Base-by-base conservation (phyloP, 92 coral and sea anemone genomes). In the Blastomussa wellsi region DNA sequence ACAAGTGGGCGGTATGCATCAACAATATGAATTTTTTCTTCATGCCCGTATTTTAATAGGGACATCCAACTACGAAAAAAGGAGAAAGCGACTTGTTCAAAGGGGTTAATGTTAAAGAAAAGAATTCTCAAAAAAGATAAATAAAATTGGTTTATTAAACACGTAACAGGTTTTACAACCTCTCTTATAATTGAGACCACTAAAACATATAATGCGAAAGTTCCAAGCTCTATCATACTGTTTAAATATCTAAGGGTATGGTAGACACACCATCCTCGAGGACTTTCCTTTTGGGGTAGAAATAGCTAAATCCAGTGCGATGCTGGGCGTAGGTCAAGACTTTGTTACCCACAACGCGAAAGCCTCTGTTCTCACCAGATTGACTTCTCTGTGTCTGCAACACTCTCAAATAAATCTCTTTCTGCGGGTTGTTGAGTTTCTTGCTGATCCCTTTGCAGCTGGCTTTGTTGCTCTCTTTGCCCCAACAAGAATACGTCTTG, bases 401-500 rank as follows among this genome's bases (percentile, higher is more conserved):
- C 26, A 57, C 64, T 0, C 15, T 2, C 7, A 57, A 16, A 28
- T 57, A 57, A 22, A 20, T 22, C 8, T 57, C 64, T 57, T 57
- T 57, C 64, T 57, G 64, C 9, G 44, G 37, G 24, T 69, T 69
- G 24, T 80, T 64, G 4, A 9, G 53, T 1, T 19, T 14, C 13
- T 79, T 79, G 28, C 33, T 59, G 32, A 59, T 49, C 4, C 72
- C 83, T 33, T 79, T 79, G 60, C 74, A 79, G 2, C 11, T 11
- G 17, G 36, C 20, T 55, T 79, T 79, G 12, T 33, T 53, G 5
- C 42, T 9, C 0, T 78, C 82, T 22, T 5, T 8, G 0, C 84
- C 84, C 70, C 51, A 80, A 37, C 84, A 80, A 47, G 37, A 80
- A 39, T 64, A 80, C 20, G 62, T 64, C 26, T 80, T 80, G 24